Evolutionary conservation across 2,113 vertebrate species (phyloP).

Genomic region (Morone chrysops): DNA sequence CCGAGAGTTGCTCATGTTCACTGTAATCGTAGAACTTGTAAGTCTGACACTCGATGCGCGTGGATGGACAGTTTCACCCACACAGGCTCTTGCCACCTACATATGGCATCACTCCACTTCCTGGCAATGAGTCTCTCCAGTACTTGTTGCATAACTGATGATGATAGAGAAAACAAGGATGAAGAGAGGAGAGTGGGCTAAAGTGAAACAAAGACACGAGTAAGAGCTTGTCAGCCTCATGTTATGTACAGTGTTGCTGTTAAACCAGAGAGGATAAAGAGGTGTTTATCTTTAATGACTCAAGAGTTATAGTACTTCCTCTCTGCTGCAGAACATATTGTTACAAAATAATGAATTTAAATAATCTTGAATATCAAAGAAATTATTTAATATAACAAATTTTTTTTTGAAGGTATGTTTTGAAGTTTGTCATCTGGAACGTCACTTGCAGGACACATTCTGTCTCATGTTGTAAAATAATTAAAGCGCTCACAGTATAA

Average conservation of each 20-base stretch:
- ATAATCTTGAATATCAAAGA: neutral
- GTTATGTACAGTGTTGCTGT: constrained; percentile 21
- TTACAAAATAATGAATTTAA: no score
- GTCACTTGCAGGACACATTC: neutral
- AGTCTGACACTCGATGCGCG: constrained; percentile 56
- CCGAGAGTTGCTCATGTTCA: constrained; percentile 45
- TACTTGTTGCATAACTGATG: constrained; percentile 73
- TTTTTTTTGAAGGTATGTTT: neutral
- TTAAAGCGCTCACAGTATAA: neutral
- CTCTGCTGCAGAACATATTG: neutral
- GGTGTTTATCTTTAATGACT: neutral
- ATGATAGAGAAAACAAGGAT: constrained; percentile 55
- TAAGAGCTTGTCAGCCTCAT: constrained; percentile 20
- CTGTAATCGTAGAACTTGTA: constrained; percentile 39
- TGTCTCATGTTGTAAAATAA: neutral
- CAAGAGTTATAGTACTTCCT: neutral
- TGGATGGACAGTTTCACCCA: constrained; percentile 69
- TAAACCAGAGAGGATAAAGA: constrained; percentile 8
- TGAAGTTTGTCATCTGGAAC: neutral
- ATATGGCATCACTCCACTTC: constrained; percentile 62
- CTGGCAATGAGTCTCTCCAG: constrained; percentile 58
- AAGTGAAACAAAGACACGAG: constrained; percentile 45
- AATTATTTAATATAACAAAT: neutral
- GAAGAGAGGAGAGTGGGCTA: constrained; percentile 62
- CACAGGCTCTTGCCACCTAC: constrained; percentile 64